These are phyloP conservation scores for Eretmocerus hayati DNA, from an alignment of 2,888 invertebrate genomes.

Conservation along the genomic window DNA sequence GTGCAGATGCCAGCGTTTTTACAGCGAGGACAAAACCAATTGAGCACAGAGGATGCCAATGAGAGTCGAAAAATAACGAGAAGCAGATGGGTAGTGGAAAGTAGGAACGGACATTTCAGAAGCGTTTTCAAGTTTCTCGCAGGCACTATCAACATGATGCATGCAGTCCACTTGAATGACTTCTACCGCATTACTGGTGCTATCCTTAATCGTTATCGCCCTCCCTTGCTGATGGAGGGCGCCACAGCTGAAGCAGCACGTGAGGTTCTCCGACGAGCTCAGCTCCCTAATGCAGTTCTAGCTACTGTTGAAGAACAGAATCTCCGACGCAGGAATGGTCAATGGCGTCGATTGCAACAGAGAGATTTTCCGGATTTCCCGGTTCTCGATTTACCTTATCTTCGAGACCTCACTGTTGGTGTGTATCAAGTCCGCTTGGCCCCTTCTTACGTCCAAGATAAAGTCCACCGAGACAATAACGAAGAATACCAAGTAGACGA, in stretches of 20 bases:
- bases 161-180: not conserved
- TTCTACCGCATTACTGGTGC: slow-evolving; percentile 6
- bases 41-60: slow-evolving; percentile 25
- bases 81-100: slow-evolving; percentile 22
- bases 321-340: slow-evolving; percentile 6
- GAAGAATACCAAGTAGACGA: slow-evolving; percentile 8
- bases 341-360: slow-evolving; percentile 8
- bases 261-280: slow-evolving; percentile 3
- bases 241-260: not conserved
- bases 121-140: slow-evolving; percentile 20
- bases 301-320: slow-evolving; percentile 12
- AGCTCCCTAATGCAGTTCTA: slow-evolving; percentile 3
- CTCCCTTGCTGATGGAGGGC: not conserved
- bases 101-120: slow-evolving; percentile 24
- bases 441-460: slow-evolving; percentile 11
- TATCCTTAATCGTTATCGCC: slow-evolving; percentile 10
- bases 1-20: not conserved
- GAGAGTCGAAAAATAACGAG: slow-evolving; percentile 25
- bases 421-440: slow-evolving; percentile 12
- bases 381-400: slow-evolving; percentile 1
- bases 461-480: not conserved
- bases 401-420: slow-evolving; percentile 7
- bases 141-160: not conserved
- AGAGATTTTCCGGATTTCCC: slow-evolving; percentile 10
- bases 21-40: slow-evolving; percentile 14